A percentile compares a stretch with the other conserved stretches of the same genome.
Evolutionary conservation across 2,797 vertebrate species (phyloP).

Genomic region (Margarornis squamiger): DNA sequence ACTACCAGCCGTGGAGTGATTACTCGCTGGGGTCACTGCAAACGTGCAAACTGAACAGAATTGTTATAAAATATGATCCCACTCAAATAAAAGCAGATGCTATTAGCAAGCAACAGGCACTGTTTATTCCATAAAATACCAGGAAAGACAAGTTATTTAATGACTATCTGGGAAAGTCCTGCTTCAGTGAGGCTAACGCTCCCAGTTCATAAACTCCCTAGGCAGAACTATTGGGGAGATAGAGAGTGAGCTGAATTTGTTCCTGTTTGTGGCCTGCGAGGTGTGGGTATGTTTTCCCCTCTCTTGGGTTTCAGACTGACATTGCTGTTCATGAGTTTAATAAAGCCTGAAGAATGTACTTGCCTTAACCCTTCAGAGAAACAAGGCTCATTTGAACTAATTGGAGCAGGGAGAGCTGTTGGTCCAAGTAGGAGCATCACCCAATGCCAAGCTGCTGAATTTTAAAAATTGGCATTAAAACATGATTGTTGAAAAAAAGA

Average conservation of each 20-base stretch:
- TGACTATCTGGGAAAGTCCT: neutral
- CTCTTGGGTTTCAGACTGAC: slow-evolving; percentile 25
- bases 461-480: neutral
- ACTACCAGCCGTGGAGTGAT: neutral
- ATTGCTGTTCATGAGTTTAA: slow-evolving; percentile 3
- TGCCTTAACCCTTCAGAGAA: neutral
- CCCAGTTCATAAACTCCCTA: neutral
- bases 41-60: slow-evolving; percentile 1
- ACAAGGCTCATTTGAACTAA: neutral
- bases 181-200: neutral
- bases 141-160: slow-evolving; percentile 20
- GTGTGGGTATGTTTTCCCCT: neutral
- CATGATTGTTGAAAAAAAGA: neutral
- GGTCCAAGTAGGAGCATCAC: neutral
- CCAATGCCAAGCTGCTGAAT: neutral
- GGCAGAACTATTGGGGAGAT: neutral
- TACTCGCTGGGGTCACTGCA: slow-evolving; percentile 9
- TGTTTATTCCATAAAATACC: slow-evolving; percentile 17
- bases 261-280: neutral
- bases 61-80: neutral
- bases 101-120: neutral
- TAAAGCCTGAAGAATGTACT: slow-evolving; percentile 24
- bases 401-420: neutral
- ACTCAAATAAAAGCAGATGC: slow-evolving; percentile 13
- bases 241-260: neutral